phyloP scores from a whole-genome alignment of 2,113 vertebrate genomes.

The Hippocampus barbouri region DNA sequence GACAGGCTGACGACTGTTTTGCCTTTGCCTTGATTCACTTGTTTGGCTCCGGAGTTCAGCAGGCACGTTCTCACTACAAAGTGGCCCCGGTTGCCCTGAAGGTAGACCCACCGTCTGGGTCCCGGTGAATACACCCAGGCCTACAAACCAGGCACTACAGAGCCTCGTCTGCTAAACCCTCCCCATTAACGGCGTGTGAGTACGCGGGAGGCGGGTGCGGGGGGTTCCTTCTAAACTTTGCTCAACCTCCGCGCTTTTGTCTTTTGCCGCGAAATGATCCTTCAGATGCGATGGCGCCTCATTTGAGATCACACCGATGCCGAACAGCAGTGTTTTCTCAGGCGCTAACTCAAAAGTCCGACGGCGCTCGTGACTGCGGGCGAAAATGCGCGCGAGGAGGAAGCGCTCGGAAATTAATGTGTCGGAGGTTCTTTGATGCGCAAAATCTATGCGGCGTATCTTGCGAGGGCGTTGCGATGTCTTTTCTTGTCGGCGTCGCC shows the following conservation, averaged over 20 bases:
- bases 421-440: constrained; percentile 15
- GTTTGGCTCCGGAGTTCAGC: constrained; percentile 62
- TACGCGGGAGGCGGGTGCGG: not conserved
- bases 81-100: constrained; percentile 53
- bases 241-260: constrained; percentile 46
- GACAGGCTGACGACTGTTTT: constrained; percentile 60
- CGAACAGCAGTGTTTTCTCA: constrained; percentile 29
- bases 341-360: constrained; percentile 34
- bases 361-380: constrained; percentile 25
- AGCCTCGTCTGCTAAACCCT: constrained; percentile 30
- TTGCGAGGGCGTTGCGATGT: constrained; percentile 1
- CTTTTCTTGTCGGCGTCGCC: not conserved
- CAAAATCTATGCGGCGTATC: constrained; percentile 7
- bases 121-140: constrained; percentile 58
- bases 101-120: constrained; percentile 53
- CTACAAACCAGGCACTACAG: constrained; percentile 41
- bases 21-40: constrained; percentile 55
- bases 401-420: constrained; percentile 20
- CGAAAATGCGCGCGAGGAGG: constrained; percentile 23
- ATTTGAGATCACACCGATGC: constrained; percentile 29
- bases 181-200: constrained; percentile 28
- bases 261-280: constrained; percentile 37
- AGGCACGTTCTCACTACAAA: constrained; percentile 59
- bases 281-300: constrained; percentile 29
- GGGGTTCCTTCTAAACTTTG: constrained; percentile 52